Evolutionary conservation across 1,140 invertebrate species (phyloP).

Genomic region (Drosophila nigromelanica): DNA sequence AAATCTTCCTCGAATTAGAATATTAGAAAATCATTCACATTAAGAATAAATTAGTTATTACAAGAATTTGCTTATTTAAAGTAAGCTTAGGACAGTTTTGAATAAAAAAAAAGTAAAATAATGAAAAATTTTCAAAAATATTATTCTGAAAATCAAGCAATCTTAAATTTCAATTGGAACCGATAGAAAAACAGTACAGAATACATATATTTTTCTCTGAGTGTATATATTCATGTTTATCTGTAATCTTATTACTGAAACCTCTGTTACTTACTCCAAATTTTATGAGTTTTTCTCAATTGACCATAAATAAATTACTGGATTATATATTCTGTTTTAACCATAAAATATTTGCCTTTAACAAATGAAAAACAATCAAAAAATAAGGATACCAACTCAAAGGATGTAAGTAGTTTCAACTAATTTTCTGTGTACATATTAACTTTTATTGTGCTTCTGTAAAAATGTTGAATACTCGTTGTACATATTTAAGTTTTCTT

Average conservation of each 20-base stretch:
- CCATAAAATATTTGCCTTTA: constrained; percentile 50
- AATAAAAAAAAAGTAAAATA: too few species aligned
- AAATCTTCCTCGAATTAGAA: too few species aligned
- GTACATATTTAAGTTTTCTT: constrained; percentile 6
- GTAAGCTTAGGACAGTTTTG: too few species aligned
- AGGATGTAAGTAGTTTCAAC: constrained; percentile 81
- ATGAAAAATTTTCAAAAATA: too few species aligned
- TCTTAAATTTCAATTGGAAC: too few species aligned
- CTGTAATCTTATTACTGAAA: background rate
- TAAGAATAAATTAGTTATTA: too few species aligned
- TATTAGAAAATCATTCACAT: too few species aligned
- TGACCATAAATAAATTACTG: constrained; percentile 55
- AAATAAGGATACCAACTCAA: constrained; percentile 72
- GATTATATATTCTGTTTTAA: constrained; percentile 72
- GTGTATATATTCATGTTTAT: too few species aligned
- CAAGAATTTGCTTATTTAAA: too few species aligned
- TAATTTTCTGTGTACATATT: constrained; percentile 31
- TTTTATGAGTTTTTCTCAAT: constrained; percentile 33
- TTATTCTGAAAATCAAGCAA: too few species aligned
- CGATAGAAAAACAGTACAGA: too few species aligned
- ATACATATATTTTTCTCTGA: too few species aligned
- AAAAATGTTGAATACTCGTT: constrained; percentile 25
- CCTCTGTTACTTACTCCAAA: constrained; percentile 1
- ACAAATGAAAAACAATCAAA: constrained; percentile 55
- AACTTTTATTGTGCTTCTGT: constrained; percentile 52